Evolutionary conservation across 1,140 invertebrate genomes (phyloP), one percentile per base, ranked within the genome.

Genomic region (Aphaenogaster rudis): DNA sequence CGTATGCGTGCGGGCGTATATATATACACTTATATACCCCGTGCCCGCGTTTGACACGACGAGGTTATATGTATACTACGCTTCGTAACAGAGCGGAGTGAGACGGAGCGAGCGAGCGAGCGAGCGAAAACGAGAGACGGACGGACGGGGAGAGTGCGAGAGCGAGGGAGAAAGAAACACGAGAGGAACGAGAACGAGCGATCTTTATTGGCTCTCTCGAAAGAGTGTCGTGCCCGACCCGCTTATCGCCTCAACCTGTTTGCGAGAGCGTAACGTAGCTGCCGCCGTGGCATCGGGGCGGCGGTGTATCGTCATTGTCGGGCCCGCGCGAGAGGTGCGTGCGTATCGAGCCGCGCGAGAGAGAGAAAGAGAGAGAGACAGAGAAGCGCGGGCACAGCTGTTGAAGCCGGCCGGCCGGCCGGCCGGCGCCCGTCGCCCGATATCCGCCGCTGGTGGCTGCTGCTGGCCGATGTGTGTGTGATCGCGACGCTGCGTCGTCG

Each of bases 371-470:
- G 64, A 13, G 50, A 87, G 64, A 82, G 52, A 84, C 3, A n/a
- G 63, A 67, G 64, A 67, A 21, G 17, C 17, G 66, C 88, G 76
- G 79, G 63, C 78, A 81, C 90, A 91, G 89, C 90, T 91, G 90
- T 90, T 77, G 82, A 91, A 85, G 88, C 88, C 89, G 91, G 88
- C 91, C 91, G 92, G 90, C 89, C 89, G 87, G 89, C 86, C 67
- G 79, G 86, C 86, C 78, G 69, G 86, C 87, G 81, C 76, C 69
- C 77, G 74, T 64, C 50, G 61, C 21, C 79, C 36, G 66, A 81
- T 82, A 21, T 72, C 80, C 67, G 54, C 48, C 28, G 80, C 54
- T 82, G 54, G 15, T 59, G 39, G 54, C 42, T 69, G 66, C 57
- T 67, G 36, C 33, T 36, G 64, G n/a, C 64, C 36, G 78, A 57